These are phyloP conservation scores for Poecilia latipinna DNA, from an alignment of 2,113 vertebrate species.

Conservation along the genomic window DNA sequence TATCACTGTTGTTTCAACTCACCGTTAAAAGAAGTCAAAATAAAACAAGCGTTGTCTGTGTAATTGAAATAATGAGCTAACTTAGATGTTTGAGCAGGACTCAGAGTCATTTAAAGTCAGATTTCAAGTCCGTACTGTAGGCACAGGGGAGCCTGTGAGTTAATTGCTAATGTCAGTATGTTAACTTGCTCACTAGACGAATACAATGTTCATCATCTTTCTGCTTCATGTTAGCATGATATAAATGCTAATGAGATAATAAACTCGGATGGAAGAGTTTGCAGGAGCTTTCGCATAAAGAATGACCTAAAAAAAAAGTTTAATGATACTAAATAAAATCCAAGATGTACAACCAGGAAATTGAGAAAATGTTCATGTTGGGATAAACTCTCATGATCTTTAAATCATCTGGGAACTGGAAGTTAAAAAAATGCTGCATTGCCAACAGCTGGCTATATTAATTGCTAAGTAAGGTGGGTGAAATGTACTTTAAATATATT, in stretches of 20 bases:
- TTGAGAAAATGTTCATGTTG: background rate
- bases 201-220: background rate
- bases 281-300: background rate
- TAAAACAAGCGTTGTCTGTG: background rate
- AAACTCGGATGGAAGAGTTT: background rate
- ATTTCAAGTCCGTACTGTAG: background rate
- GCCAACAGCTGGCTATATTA: no score
- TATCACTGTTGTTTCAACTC: background rate
- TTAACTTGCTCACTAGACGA: conserved; percentile 6
- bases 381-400: background rate
- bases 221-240: background rate
- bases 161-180: conserved; percentile 12
- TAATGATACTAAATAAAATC: background rate
- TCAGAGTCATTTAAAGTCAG: background rate
- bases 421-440: background rate
- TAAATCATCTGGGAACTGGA: background rate
- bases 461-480: no score
- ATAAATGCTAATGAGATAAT: background rate
- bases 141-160: background rate
- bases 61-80: background rate
- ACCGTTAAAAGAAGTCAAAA: background rate
- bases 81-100: background rate
- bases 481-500: no score
- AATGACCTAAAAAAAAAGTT: background rate
- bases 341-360: background rate